phyloP scores from a whole-genome alignment of 1,140 invertebrate species.

The Trachymyrmex cornetzi region DNA sequence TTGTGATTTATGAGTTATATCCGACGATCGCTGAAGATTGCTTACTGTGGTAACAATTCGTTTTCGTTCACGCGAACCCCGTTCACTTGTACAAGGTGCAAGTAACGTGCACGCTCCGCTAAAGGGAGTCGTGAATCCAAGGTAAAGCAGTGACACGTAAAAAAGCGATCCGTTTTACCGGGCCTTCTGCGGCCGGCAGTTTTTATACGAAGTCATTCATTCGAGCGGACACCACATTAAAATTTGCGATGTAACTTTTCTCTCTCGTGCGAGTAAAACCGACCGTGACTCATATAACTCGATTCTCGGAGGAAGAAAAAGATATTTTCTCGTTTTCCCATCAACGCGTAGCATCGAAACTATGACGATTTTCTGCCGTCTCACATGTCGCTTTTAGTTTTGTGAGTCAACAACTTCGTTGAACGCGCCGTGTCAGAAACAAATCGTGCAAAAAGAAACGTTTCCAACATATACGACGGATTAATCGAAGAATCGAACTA shows the following conservation, averaged over 20 bases:
- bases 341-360: not conserved
- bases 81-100: not conserved
- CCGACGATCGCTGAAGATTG: constrained; percentile 19
- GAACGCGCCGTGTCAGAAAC: not conserved
- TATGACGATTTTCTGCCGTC: not conserved
- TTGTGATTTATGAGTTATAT: constrained; percentile 49
- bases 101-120: constrained; percentile 14
- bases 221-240: constrained; percentile 47
- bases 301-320: constrained; percentile 11
- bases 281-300: constrained; percentile 37
- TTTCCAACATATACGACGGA: not conserved
- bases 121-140: constrained; percentile 32
- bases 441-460: not conserved
- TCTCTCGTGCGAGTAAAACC: not conserved
- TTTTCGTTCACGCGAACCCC: constrained; percentile 41
- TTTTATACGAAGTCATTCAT: constrained; percentile 49
- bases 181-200: constrained; percentile 29
- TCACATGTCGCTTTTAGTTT: not conserved
- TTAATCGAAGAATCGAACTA: not conserved
- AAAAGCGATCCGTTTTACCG: constrained; percentile 70
- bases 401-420: not conserved
- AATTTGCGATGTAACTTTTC: constrained; percentile 42
- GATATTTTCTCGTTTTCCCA: constrained; percentile 36
- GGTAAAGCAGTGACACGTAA: constrained; percentile 63
- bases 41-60: not conserved